Evolutionary conservation across 2,797 vertebrate species (phyloP).

Genomic region (Chaetophractus vellerosus): DNA sequence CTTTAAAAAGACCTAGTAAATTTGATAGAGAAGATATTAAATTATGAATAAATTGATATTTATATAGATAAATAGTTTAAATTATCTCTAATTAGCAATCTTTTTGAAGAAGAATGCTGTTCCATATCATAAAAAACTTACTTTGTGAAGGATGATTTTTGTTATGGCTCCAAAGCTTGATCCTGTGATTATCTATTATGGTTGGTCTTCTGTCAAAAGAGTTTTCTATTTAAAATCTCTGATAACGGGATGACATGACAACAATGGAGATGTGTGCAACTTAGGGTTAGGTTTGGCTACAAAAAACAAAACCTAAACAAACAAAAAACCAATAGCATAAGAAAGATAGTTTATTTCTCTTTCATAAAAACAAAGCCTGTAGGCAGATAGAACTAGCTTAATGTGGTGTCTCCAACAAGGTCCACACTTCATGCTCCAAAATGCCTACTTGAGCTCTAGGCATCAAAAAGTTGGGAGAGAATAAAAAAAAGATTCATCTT

Average conservation of each 20-base stretch:
- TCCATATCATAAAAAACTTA: conserved; percentile 92
- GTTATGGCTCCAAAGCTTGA: conserved; percentile 82
- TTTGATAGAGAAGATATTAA: conserved; percentile 85
- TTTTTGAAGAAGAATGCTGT: conserved; percentile 90
- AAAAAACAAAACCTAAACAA: background rate
- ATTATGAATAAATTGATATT: conserved; percentile 82
- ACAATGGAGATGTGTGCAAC: background rate
- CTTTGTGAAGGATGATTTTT: conserved; percentile 92
- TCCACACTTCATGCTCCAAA: background rate
- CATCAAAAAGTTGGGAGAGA: background rate
- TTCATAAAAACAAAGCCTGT: background rate
- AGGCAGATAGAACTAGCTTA: too few relatives aligned
- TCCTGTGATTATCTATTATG: conserved; percentile 88
- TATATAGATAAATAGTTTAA: conserved; percentile 94
- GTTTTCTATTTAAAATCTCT: conserved; percentile 90
- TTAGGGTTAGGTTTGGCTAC: background rate
- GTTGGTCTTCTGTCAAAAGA: conserved; percentile 92
- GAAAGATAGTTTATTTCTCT: background rate
- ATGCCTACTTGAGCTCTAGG: background rate
- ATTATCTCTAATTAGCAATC: conserved; percentile 93
- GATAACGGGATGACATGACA: conserved; percentile 73
- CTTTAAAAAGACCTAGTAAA: too few relatives aligned
- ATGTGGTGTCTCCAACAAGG: background rate
- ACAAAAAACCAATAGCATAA: background rate
- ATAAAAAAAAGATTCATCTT: background rate